Base-by-base conservation (phyloP, 2,888 invertebrate genomes). In the Andrena trimmerana region DNA sequence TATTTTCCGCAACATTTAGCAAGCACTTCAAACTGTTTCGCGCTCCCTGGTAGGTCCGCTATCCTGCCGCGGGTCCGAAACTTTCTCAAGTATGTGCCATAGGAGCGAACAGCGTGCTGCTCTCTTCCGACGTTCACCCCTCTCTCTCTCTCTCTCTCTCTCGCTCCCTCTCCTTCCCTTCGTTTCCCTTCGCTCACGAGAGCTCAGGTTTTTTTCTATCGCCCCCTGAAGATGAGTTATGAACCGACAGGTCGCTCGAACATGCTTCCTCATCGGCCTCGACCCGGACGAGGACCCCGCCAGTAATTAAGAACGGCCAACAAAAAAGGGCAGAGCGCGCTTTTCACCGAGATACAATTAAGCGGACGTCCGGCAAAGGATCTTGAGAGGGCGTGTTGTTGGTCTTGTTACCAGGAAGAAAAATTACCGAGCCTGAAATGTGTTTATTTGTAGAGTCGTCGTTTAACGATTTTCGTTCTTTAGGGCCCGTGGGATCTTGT, bases 1-100 rank as follows among this genome's bases (percentile, higher is more conserved):
- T 93, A 93, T 93, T 93, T 93, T 93, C 93, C 93, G 90, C 92
- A 93, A 93, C 93, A 93, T 93, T 93, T 93, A 93, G 92, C 93
- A 92, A 90, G 90, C 92, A 92, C 92, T 92, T 92, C 90, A 93
- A 93, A 93, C 92, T 91, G 92, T 90, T 93, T 92, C 91, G 90
- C 92, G 90, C 93, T 90, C 91, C 83, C 86, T 87, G 90, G 89
- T 90, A 90, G 90, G 89, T 87, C 90, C 89, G 89, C 85, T 89
- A 83, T 90, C 88, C 89, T 85, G 80, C 86, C 84, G 83, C 78
- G 85, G 86, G 86, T 88, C 88, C 85, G 84, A 90, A 93, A 93
- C 91, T 93, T 93, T 92, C 90, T 92, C 93, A 93, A 93, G 93
- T 93, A 93, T 93, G 92, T 93, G 92, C 91, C 88, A 88, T 89